Evolutionary conservation across 2,888 invertebrate genomes (phyloP).

Genomic region (Tachina lurida): DNA sequence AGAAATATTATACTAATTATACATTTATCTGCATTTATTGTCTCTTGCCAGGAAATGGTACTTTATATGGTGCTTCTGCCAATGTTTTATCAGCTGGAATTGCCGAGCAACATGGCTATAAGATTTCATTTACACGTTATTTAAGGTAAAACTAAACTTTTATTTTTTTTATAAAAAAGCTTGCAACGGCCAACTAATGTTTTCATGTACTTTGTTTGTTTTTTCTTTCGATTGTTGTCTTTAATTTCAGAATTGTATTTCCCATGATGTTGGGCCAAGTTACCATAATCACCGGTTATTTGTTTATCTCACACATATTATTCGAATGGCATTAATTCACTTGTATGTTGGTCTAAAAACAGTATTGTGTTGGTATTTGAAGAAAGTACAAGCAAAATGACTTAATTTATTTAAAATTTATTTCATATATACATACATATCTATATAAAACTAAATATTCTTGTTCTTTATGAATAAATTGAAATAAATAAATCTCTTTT

Average conservation of each 20-base stretch:
- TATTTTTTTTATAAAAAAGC: background rate
- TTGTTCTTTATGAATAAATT: background rate
- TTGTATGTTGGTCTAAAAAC: background rate
- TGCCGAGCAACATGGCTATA: constrained; percentile 95
- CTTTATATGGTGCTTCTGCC: constrained; percentile 94
- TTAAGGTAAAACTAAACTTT: constrained; percentile 85
- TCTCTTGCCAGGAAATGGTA: constrained; percentile 89
- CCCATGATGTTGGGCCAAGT: constrained; percentile 91
- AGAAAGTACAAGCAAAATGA: constrained; percentile 22
- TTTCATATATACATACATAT: constrained; percentile 47
- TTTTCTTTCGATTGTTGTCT: constrained; percentile 32
- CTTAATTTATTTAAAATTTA: constrained; percentile 58
- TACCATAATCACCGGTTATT: constrained; percentile 86
- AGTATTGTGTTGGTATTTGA: constrained; percentile 17
- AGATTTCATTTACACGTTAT: constrained; percentile 92
- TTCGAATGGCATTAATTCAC: constrained; percentile 81
- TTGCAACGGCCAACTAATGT: background rate
- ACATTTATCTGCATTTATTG: background rate
- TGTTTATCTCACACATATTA: constrained; percentile 88
- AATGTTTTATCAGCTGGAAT: constrained; percentile 96
- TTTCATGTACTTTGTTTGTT: constrained; percentile 7
- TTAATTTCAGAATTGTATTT: constrained; percentile 88
- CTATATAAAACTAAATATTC: constrained; percentile 2
- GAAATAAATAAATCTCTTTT: background rate
- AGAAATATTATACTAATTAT: background rate